Percentiles rank a stretch among this genome's conserved stretches.
phyloP scores from a whole-genome alignment of 2,113 vertebrate genomes.

The Plotosus lineatus region DNA sequence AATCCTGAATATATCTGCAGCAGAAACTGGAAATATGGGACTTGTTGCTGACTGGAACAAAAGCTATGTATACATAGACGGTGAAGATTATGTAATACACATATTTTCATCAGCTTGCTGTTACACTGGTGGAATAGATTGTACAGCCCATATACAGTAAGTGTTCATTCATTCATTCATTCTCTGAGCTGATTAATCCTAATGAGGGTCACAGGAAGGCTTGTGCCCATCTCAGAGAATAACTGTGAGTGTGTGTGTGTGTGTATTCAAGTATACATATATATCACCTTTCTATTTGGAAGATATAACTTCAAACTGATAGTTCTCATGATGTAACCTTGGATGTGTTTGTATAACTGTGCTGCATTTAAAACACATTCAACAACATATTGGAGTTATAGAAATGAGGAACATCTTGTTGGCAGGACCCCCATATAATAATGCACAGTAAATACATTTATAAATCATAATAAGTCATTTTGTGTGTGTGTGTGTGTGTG shows the following conservation, averaged over 20 bases:
- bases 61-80: background rate
- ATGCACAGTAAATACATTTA: background rate
- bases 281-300: too few relatives aligned
- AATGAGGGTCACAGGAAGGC: too few relatives aligned
- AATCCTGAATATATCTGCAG: slow-evolving; percentile 14
- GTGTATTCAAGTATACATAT: too few relatives aligned
- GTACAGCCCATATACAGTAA: too few relatives aligned
- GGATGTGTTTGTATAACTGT: background rate
- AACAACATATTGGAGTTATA: background rate
- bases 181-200: too few relatives aligned
- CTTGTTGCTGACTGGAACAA: slow-evolving; percentile 38
- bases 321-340: background rate
- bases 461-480: background rate
- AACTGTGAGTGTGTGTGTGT: too few relatives aligned
- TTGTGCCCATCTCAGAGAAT: too few relatives aligned
- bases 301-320: background rate
- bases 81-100: slow-evolving; percentile 22
- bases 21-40: slow-evolving; percentile 13
- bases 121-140: background rate
- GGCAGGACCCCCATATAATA: too few relatives aligned
- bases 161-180: too few relatives aligned
- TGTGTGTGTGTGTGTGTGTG: too few relatives aligned
- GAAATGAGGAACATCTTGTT: too few relatives aligned
- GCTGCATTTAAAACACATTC: background rate
- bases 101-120: background rate